phyloP scores from a whole-genome alignment of 2,888 invertebrate species.

The Chrysolina haemoptera region DNA sequence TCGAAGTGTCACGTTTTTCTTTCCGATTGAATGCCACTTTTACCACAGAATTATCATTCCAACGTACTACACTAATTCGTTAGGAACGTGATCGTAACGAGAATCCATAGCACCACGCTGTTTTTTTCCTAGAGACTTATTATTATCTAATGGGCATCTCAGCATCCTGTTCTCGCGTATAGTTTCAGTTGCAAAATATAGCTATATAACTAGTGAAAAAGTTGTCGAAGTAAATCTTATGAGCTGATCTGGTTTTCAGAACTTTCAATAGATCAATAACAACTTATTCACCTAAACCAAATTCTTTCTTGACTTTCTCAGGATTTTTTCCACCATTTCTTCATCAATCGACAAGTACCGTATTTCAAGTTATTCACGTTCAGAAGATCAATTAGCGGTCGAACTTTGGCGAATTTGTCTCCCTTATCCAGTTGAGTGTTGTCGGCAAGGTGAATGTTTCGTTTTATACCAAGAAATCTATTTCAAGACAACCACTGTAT shows the following conservation, averaged over 20 bases:
- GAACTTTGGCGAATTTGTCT: no score
- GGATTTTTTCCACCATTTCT: conserved; percentile 25
- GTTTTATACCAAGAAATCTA: conserved; percentile 26
- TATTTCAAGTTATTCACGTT: conserved; percentile 45
- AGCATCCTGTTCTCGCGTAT: conserved; percentile 28
- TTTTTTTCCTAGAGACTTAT: background rate
- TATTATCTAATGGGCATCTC: background rate
- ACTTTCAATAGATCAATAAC: conserved; percentile 47
- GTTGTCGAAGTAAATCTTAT: conserved; percentile 51
- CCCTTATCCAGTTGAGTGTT: no score
- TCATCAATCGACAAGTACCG: background rate
- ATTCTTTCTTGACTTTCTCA: no score
- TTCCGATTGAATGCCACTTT: background rate
- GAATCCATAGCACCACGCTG: conserved; percentile 24
- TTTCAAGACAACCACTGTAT: background rate
- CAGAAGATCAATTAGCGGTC: conserved; percentile 52
- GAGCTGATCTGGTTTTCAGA: conserved; percentile 40
- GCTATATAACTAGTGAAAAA: conserved; percentile 43
- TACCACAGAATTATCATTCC: conserved; percentile 27
- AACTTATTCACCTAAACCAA: conserved; percentile 47
- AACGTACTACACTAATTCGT: conserved; percentile 29
- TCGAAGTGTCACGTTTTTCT: conserved; percentile 5
- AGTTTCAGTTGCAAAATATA: no score
- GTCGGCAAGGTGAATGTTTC: conserved; percentile 23
- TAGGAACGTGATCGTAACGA: conserved; percentile 19